Conservation (phyloP, 2,797 vertebrate species). For the Pteropus rufus region DNA sequence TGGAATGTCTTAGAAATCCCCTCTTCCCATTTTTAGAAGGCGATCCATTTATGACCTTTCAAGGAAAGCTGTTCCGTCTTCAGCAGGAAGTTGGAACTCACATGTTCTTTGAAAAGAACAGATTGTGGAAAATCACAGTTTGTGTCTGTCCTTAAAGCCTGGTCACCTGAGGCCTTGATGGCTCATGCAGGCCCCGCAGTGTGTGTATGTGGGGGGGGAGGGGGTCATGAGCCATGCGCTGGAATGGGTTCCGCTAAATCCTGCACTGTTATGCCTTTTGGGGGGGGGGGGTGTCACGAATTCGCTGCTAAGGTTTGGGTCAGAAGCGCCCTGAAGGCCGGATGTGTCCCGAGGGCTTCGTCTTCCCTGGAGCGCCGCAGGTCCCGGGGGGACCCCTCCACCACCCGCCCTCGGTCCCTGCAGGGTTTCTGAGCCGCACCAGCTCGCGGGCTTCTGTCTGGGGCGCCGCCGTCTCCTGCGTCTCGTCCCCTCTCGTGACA, state of each 20-base stretch:
- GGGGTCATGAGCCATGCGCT: rapidly evolving
- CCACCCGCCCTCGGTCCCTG: too few species aligned
- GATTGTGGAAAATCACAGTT: rapidly evolving
- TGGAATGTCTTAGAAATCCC: not conserved
- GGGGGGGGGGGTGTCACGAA: too few species aligned
- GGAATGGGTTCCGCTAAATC: not conserved
- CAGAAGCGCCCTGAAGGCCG: not conserved
- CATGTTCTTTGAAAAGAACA: not conserved
- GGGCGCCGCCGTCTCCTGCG: too few species aligned
- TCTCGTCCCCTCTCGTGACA: not conserved
- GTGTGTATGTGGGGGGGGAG: too few species aligned
- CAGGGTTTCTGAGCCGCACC: rapidly evolving
- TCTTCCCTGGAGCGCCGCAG: not conserved
- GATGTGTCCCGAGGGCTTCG: not conserved
- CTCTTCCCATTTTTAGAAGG: not conserved
- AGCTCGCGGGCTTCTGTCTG: too few species aligned
- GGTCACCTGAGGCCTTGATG: rapidly evolving
- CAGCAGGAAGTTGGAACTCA: too few species aligned
- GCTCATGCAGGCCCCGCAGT: rapidly evolving
- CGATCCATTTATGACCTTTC: not conserved
- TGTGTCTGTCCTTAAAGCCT: not conserved
- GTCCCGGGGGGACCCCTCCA: not conserved
- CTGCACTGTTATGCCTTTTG: not conserved
- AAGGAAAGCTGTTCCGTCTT: not conserved
- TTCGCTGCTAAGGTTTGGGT: not conserved